A percentile compares a stretch with the other conserved stretches of the same genome.
Conservation (phyloP, 2,797 vertebrate species). For the Xiphophorus birchmanni region DNA sequence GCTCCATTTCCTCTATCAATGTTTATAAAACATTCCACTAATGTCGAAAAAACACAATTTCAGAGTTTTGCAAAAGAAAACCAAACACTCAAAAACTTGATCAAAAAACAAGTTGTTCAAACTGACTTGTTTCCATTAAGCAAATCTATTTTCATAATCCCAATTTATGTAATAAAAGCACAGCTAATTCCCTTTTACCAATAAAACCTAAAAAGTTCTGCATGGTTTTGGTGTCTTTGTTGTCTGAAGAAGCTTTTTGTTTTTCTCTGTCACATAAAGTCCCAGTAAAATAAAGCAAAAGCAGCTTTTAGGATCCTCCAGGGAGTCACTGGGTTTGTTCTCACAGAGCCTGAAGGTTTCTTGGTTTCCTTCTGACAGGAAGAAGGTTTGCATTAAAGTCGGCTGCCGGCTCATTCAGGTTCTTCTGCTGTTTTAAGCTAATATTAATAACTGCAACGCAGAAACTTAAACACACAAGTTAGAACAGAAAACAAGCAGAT, state of each 20-base stretch:
- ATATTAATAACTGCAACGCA: background rate
- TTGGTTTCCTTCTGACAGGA: background rate
- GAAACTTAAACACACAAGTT: background rate
- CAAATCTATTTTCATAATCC: too few relatives aligned
- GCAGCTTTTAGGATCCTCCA: too few relatives aligned
- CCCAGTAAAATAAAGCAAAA: background rate
- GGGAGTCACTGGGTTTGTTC: background rate
- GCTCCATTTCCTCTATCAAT: too few relatives aligned
- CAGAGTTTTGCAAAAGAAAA: too few relatives aligned
- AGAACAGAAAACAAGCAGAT: background rate
- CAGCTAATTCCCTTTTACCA: background rate
- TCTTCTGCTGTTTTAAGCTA: background rate
- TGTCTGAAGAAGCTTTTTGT: too few relatives aligned
- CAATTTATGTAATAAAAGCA: too few relatives aligned
- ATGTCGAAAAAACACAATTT: too few relatives aligned
- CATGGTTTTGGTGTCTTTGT: background rate
- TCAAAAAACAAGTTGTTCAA: too few relatives aligned
- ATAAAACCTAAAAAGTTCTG: too few relatives aligned
- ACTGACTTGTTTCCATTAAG: too few relatives aligned
- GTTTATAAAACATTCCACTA: too few relatives aligned
- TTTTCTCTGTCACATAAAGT: background rate
- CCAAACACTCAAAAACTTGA: too few relatives aligned
- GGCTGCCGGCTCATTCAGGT: background rate
- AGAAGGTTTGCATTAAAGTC: background rate
- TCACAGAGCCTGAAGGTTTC: background rate